Evolutionary conservation across 2,113 vertebrate species (phyloP).

Genomic region (Dasyornis broadbenti): DNA sequence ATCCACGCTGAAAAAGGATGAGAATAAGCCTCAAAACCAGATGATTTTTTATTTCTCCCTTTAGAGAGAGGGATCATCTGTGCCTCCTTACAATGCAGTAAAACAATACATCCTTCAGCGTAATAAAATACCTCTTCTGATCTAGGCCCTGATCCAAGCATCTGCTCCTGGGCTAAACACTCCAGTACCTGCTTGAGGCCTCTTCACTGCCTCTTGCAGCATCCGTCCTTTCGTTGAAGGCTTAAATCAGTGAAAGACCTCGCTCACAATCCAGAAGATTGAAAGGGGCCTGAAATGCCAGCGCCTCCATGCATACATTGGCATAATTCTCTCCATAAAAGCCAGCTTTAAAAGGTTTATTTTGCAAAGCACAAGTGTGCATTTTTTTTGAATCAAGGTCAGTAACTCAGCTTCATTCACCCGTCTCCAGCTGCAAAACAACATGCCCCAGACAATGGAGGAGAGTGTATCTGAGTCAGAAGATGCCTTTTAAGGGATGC

Average conservation of each 20-base stretch:
- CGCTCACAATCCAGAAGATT: not conserved
- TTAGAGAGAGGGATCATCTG: not conserved
- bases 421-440: conserved; percentile 45
- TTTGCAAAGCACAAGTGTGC: not conserved
- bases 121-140: not conserved
- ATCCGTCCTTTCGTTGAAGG: not conserved
- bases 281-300: conserved; percentile 9
- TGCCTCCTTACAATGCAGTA: not conserved
- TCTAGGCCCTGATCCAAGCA: conserved; percentile 25
- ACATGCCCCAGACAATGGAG: not conserved
- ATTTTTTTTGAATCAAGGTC: conserved; percentile 14
- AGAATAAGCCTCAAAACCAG: not conserved
- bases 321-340: conserved; percentile 33
- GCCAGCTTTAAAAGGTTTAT: conserved; percentile 13
- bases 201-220: conserved; percentile 3
- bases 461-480: not conserved
- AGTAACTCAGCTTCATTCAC: conserved; percentile 50
- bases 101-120: not conserved
- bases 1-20: not conserved
- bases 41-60: not conserved
- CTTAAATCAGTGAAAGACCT: conserved; percentile 4
- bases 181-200: conserved; percentile 28
- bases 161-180: not conserved
- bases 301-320: not conserved
- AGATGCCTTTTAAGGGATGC: conserved; percentile 3